phyloP scores from a whole-genome alignment of 2,888 invertebrate genomes.

The Amiota mariae region DNA sequence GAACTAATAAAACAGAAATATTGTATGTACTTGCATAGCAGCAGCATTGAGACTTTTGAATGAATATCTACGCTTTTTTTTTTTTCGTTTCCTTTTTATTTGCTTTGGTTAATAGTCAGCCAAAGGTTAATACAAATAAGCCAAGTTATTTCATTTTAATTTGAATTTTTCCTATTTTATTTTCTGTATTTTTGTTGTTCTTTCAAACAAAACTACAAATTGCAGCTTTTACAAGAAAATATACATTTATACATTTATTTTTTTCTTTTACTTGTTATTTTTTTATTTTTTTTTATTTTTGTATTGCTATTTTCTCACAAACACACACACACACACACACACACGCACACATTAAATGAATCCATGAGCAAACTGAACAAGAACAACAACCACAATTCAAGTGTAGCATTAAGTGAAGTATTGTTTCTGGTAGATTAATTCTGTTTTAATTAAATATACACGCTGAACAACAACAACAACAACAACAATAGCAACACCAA shows the following conservation, averaged over 20 bases:
- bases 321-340: background rate
- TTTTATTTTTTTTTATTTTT: background rate
- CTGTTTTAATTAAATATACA: slow-evolving; percentile 68
- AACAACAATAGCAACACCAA: slow-evolving; percentile 2
- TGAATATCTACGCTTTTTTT: no score
- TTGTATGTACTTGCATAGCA: no score
- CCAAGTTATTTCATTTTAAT: background rate
- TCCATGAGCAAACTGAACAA: background rate
- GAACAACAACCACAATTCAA: slow-evolving; percentile 3
- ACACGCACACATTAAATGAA: background rate
- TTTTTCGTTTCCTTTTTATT: background rate
- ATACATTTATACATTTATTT: background rate
- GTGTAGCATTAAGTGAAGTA: slow-evolving; percentile 66
- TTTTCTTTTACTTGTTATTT: no score
- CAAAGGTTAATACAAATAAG: background rate
- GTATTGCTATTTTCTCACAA: background rate
- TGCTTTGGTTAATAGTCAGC: slow-evolving; percentile 17
- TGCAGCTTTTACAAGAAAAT: background rate
- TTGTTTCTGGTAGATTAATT: slow-evolving; percentile 68
- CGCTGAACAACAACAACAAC: slow-evolving; percentile 67
- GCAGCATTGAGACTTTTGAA: no score
- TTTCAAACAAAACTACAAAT: background rate
- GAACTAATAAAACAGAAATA: no score
- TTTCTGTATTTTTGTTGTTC: no score
- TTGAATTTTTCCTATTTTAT: no score